Conservation (phyloP, 2,888 invertebrate species). For the Blastobasis lacticolella region DNA sequence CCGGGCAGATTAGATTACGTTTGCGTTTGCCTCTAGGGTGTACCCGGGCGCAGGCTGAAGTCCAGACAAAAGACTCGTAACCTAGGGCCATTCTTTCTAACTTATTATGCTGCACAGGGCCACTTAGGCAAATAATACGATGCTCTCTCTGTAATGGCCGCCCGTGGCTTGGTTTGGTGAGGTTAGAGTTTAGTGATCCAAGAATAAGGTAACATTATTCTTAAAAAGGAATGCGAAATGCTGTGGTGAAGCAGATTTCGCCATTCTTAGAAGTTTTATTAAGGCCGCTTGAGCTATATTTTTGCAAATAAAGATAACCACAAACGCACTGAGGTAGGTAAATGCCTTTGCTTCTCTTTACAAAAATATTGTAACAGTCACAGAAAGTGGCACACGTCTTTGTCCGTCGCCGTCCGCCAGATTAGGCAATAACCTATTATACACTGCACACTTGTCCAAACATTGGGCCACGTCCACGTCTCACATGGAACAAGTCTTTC, state of each 20-base stretch:
- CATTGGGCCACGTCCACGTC: slow-evolving; percentile 28
- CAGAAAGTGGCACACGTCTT: slow-evolving; percentile 1
- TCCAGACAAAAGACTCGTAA: slow-evolving; percentile 34
- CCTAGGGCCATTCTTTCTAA: slow-evolving; percentile 38
- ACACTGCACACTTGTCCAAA: slow-evolving; percentile 50
- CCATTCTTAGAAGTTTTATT: background rate
- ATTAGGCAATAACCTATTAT: slow-evolving; percentile 40
- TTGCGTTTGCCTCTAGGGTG: slow-evolving; percentile 41
- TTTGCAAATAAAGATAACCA: background rate
- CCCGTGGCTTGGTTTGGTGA: slow-evolving; percentile 15
- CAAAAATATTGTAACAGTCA: background rate
- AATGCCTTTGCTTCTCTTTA: background rate
- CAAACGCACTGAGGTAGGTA: background rate
- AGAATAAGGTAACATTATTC: background rate
- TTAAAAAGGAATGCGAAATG: background rate
- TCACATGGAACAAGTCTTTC: slow-evolving; percentile 42
- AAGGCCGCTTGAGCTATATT: background rate
- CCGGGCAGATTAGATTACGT: slow-evolving; percentile 31
- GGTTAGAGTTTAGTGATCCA: background rate
- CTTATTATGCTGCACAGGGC: slow-evolving; percentile 38
- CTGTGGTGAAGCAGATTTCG: background rate
- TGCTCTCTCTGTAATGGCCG: slow-evolving; percentile 31
- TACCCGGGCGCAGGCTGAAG: slow-evolving; percentile 28
- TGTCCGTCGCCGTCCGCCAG: slow-evolving; percentile 23
- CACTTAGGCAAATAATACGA: slow-evolving; percentile 52